phyloP scores from a whole-genome alignment of 2,113 vertebrate species.

The Odontophorus gujanensis region DNA sequence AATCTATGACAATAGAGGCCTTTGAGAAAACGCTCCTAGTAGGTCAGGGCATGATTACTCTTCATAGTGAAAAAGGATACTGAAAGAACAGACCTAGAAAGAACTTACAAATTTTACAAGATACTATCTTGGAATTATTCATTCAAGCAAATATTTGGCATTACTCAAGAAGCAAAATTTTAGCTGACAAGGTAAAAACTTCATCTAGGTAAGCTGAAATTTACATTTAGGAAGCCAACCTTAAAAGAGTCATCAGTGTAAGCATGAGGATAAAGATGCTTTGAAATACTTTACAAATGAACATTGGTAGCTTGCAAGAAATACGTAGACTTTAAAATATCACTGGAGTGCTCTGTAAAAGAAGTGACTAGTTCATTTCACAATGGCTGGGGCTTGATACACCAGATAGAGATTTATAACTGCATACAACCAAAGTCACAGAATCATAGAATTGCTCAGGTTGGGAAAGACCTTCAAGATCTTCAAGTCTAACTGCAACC shows the following conservation, averaged over 20 bases:
- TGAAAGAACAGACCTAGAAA: background rate
- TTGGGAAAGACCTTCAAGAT: too few species aligned
- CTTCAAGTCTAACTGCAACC: too few species aligned
- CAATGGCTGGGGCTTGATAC: background rate
- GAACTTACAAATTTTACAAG: background rate
- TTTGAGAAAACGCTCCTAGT: background rate
- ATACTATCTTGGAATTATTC: background rate
- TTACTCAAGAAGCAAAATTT: conserved; percentile 8
- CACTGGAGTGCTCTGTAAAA: background rate
- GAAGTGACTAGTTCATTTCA: background rate
- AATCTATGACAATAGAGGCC: background rate
- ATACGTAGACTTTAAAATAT: background rate
- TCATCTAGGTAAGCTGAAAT: background rate
- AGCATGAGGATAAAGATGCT: background rate
- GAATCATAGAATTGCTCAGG: too few species aligned
- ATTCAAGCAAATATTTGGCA: background rate
- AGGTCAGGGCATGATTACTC: background rate
- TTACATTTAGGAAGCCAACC: background rate
- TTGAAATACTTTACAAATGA: background rate
- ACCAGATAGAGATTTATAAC: background rate
- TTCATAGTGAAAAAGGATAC: background rate
- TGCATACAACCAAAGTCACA: background rate
- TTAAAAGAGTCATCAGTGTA: background rate
- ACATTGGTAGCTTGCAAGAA: background rate
- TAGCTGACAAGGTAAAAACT: background rate